Percentiles rank a stretch among this genome's conserved stretches.
These are phyloP conservation scores for Gila robusta DNA, from an alignment of 2,797 vertebrate genomes.

Conservation along the genomic window DNA sequence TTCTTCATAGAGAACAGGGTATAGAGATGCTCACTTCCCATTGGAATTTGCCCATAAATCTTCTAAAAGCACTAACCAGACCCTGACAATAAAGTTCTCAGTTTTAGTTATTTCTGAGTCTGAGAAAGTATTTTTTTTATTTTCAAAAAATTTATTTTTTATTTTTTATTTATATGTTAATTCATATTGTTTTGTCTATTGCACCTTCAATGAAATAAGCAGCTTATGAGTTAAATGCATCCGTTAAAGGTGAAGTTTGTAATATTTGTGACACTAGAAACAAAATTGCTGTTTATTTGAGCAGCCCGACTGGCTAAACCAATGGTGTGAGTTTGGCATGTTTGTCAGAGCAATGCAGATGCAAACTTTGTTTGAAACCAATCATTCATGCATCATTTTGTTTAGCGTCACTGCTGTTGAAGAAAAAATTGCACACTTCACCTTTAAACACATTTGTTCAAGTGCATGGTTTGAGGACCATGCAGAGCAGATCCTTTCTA, in stretches of 20 bases:
- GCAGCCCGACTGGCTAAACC: neutral
- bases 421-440: constrained; percentile 5
- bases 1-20: neutral
- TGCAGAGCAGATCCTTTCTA: neutral
- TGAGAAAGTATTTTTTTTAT: neutral
- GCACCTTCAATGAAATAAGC: neutral
- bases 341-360: neutral
- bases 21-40: neutral
- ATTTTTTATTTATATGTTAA: neutral
- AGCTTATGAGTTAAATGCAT: constrained; percentile 11
- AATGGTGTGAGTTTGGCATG: neutral
- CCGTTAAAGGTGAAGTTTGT: constrained; percentile 13
- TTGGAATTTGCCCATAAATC: neutral
- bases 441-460: neutral
- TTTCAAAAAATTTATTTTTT: too few relatives aligned
- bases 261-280: constrained; percentile 15
- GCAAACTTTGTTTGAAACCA: neutral
- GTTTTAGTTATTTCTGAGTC: neutral
- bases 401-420: neutral
- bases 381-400: neutral
- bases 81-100: neutral
- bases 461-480: neutral
- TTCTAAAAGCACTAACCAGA: neutral
- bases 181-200: neutral
- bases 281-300: neutral